phyloP scores from a whole-genome alignment of 2,797 vertebrate species.

The Lepilemur septentrionalis region DNA sequence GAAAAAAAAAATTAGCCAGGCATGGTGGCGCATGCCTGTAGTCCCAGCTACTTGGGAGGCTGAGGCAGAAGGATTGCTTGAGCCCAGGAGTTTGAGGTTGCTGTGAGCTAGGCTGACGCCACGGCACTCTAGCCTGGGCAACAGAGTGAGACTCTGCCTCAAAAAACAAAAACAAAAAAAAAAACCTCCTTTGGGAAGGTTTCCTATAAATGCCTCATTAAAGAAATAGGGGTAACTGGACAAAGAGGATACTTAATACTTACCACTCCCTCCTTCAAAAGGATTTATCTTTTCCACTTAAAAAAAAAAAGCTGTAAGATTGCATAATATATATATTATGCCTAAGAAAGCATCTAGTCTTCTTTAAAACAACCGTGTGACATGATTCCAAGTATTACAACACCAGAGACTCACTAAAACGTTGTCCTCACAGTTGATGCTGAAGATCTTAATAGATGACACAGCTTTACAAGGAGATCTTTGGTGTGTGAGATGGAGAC shows the following conservation, averaged over 20 bases:
- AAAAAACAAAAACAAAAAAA: too few relatives aligned
- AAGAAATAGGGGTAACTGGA: neutral
- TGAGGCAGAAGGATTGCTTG: too few relatives aligned
- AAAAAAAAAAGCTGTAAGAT: neutral
- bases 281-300: neutral
- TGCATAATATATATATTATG: neutral
- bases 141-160: too few relatives aligned
- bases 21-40: too few relatives aligned
- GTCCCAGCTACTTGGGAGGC: too few relatives aligned
- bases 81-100: too few relatives aligned
- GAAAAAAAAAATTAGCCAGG: too few relatives aligned
- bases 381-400: neutral
- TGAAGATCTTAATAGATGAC: neutral
- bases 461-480: neutral
- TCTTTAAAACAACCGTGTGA: neutral
- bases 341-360: neutral
- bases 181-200: neutral
- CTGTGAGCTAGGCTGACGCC: too few relatives aligned
- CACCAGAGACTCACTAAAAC: neutral
- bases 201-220: neutral
- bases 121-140: too few relatives aligned
- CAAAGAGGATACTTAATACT: neutral
- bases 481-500: neutral
- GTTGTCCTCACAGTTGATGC: neutral
- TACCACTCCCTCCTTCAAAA: conserved; percentile 2